Conservation (phyloP, 2,888 invertebrate genomes). For the Cyclophora albipunctata region DNA sequence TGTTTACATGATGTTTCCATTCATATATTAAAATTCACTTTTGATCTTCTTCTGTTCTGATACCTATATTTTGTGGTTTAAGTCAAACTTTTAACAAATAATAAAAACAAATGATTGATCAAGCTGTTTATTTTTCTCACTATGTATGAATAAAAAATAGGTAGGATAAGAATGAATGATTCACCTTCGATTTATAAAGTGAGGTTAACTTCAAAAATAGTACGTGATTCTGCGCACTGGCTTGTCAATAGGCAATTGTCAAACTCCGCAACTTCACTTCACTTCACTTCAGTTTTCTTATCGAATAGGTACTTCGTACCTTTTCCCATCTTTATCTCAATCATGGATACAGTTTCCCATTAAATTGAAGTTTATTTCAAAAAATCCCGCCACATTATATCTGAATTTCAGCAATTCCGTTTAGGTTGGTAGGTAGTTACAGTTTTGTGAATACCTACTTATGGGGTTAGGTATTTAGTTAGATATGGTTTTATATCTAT, state of each 20-base stretch:
- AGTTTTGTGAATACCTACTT: too few species aligned
- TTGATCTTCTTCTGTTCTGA: background rate
- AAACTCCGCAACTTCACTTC: slow-evolving; percentile 28
- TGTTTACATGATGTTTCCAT: slow-evolving; percentile 9
- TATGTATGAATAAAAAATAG: background rate
- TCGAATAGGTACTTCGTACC: slow-evolving; percentile 40
- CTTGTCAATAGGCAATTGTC: too few species aligned
- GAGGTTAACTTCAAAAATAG: slow-evolving; percentile 67
- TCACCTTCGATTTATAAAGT: slow-evolving; percentile 46
- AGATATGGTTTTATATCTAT: too few species aligned
- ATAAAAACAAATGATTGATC: slow-evolving; percentile 2
- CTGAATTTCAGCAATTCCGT: too few species aligned
- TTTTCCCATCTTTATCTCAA: slow-evolving; percentile 19
- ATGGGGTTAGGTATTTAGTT: too few species aligned
- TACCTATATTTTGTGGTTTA: slow-evolving; percentile 7
- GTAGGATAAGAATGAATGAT: slow-evolving; percentile 22
- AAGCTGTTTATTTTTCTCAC: background rate
- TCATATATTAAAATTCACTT: too few species aligned
- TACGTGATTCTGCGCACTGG: slow-evolving; percentile 36
- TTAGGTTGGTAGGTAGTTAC: too few species aligned
- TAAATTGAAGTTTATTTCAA: slow-evolving; percentile 12
- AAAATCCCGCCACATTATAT: slow-evolving; percentile 29
- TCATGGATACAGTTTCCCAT: too few species aligned
- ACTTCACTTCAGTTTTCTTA: too few species aligned
- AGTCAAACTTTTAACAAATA: slow-evolving; percentile 6